Percentiles rank a stretch among this genome's conserved stretches.
These are phyloP conservation scores for Labeo rohita DNA, from an alignment of 2,113 vertebrate genomes.

Conservation along the genomic window DNA sequence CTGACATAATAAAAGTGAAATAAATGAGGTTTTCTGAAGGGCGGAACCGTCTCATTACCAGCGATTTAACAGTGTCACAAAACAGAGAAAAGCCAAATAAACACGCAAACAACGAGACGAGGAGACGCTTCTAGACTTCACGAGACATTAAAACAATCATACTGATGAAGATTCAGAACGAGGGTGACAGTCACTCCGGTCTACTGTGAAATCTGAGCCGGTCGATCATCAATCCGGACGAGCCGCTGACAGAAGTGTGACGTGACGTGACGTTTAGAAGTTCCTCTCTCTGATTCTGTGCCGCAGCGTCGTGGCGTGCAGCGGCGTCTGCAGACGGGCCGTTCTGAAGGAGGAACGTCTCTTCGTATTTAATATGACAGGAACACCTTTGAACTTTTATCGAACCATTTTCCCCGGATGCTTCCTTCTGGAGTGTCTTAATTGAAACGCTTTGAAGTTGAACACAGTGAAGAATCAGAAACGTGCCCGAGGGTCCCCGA, in stretches of 20 bases:
- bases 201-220: background rate
- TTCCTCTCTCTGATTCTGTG: background rate
- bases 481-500: background rate
- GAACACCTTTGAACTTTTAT: conserved; percentile 36
- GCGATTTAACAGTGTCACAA: background rate
- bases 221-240: no score
- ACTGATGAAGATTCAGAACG: background rate
- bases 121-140: background rate
- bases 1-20: conserved; percentile 11
- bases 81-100: background rate
- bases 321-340: background rate
- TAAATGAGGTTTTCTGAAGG: conserved; percentile 10
- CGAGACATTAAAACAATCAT: background rate
- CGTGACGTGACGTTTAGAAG: background rate
- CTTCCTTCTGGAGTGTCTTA: conserved; percentile 10
- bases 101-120: background rate
- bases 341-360: background rate
- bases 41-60: background rate
- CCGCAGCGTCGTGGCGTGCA: background rate
- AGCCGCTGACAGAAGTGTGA: background rate
- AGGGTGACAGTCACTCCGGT: background rate
- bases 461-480: background rate
- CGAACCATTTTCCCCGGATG: background rate
- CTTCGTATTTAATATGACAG: background rate
- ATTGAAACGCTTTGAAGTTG: conserved; percentile 46